These are phyloP conservation scores for Ciconia boyciana DNA, from an alignment of 2,113 vertebrate genomes.

Conservation along the genomic window DNA sequence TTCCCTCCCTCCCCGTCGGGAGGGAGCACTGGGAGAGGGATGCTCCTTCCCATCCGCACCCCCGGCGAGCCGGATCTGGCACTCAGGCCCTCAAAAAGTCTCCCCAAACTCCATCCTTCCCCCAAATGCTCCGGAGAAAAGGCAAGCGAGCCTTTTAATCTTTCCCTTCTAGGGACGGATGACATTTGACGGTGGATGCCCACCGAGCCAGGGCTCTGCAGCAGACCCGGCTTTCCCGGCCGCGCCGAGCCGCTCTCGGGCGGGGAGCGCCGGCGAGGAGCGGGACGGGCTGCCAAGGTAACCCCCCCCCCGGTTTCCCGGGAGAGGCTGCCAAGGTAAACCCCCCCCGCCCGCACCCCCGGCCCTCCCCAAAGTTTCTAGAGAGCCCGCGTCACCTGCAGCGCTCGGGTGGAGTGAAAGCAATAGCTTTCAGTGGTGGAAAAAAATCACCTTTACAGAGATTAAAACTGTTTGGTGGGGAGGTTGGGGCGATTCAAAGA, in stretches of 20 bases:
- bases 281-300: neutral
- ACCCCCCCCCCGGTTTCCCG: too few species aligned
- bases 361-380: neutral
- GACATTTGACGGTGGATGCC: neutral
- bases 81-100: neutral
- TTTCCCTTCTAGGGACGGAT: neutral
- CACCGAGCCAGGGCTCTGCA: neutral
- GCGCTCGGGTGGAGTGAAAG: neutral
- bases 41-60: neutral
- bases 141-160: accelerated
- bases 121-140: accelerated
- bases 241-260: neutral
- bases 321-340: neutral
- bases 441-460: neutral
- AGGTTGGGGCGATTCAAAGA: neutral
- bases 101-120: neutral
- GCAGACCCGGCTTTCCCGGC: neutral
- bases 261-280: neutral
- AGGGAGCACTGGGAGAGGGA: neutral
- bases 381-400: neutral
- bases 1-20: neutral
- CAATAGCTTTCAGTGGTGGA: neutral
- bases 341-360: too few species aligned
- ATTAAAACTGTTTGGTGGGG: neutral
- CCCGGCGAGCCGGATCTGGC: accelerated